Percentiles rank a stretch among this genome's conserved stretches.
Evolutionary conservation across 2,888 invertebrate genomes (phyloP).

Genomic region (Tryphoninae sp.): DNA sequence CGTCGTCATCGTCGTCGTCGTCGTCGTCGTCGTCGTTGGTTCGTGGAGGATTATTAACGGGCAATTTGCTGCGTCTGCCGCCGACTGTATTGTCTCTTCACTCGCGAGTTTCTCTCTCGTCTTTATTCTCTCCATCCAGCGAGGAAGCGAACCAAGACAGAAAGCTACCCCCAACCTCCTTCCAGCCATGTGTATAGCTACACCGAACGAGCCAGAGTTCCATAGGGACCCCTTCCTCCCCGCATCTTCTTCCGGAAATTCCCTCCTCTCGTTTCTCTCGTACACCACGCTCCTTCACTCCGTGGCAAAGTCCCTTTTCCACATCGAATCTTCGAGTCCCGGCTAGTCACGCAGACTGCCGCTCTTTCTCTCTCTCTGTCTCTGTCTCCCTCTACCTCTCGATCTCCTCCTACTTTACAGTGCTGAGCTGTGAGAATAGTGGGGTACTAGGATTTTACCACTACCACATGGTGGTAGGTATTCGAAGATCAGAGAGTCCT

Average conservation of each 20-base stretch:
- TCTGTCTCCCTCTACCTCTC: too few relatives aligned
- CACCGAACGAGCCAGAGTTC: slow-evolving; percentile 45
- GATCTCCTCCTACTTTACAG: background rate
- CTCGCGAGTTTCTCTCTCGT: slow-evolving; percentile 39
- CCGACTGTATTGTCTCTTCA: slow-evolving; percentile 78
- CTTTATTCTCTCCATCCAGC: slow-evolving; percentile 67
- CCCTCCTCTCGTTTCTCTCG: slow-evolving; percentile 42
- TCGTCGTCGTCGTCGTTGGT: slow-evolving; percentile 60
- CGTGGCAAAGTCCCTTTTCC: slow-evolving; percentile 49
- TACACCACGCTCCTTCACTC: slow-evolving; percentile 45
- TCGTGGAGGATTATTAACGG: slow-evolving; percentile 79
- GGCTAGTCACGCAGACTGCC: slow-evolving; percentile 15
- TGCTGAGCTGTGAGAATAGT: background rate
- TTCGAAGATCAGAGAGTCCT: slow-evolving; percentile 9
- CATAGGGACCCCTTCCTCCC: slow-evolving; percentile 35
- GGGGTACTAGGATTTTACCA: slow-evolving; percentile 20
- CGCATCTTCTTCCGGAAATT: slow-evolving; percentile 61
- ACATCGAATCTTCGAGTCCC: slow-evolving; percentile 55
- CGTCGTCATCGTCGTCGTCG: slow-evolving; percentile 29
- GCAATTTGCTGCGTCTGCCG: slow-evolving; percentile 81
- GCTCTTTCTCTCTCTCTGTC: too few relatives aligned
- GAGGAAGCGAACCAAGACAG: slow-evolving; percentile 44
- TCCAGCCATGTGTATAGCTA: slow-evolving; percentile 39
- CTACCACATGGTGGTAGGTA: slow-evolving; percentile 4
- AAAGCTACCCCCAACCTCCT: slow-evolving; percentile 15